Conservation (phyloP, 1,140 invertebrate genomes). For the Nixonia krombeini region DNA sequence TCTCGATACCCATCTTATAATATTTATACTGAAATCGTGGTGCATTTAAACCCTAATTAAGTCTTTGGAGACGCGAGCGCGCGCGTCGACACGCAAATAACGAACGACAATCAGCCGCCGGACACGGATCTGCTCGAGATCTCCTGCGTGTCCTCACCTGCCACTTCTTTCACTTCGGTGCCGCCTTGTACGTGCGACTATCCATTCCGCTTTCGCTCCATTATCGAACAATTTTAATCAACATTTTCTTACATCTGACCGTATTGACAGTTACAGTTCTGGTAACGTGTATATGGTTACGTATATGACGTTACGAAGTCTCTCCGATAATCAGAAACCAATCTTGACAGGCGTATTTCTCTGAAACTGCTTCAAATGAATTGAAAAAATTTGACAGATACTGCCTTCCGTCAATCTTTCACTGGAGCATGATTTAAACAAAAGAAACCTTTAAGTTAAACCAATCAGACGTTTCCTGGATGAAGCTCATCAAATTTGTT, state of each 20-base stretch:
- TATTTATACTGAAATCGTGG: conserved; percentile 26
- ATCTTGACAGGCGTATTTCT: not conserved
- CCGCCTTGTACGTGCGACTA: conserved; percentile 41
- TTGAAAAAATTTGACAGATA: not conserved
- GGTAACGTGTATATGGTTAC: not conserved
- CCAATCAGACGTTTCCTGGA: too few relatives aligned
- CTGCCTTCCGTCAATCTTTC: not conserved
- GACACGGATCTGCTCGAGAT: conserved; percentile 42
- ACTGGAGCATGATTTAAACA: not conserved
- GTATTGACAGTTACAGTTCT: conserved; percentile 21
- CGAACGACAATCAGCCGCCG: conserved; percentile 30
- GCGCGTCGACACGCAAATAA: conserved; percentile 39
- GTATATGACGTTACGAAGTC: not conserved
- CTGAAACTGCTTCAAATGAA: not conserved
- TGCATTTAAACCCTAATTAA: conserved; percentile 35
- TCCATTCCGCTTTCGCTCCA: conserved; percentile 48
- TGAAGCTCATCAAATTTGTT: too few relatives aligned
- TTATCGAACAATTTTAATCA: conserved; percentile 50
- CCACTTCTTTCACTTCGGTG: conserved; percentile 34
- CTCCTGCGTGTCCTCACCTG: conserved; percentile 28
- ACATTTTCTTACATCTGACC: conserved; percentile 42
- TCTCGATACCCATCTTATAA: conserved; percentile 19
- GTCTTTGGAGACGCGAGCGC: conserved; percentile 27
- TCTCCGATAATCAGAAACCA: not conserved
- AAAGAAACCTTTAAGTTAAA: too few relatives aligned